Base-by-base conservation (phyloP, 2,797 vertebrate species). In the Xerus rutilus region DNA sequence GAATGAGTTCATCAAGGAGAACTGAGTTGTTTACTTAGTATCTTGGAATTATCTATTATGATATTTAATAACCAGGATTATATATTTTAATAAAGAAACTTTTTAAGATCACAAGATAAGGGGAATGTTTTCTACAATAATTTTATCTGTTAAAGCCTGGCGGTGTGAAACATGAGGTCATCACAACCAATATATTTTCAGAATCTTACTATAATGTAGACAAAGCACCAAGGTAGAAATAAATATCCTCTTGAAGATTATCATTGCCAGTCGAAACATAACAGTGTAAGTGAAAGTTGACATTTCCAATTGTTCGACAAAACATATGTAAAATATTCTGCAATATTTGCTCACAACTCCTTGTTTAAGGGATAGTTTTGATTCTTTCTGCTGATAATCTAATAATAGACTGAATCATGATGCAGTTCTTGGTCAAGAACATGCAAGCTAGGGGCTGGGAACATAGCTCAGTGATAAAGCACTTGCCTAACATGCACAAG, bases 61-160 rank as follows among this genome's bases (percentile, higher is more conserved):
- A 73, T 96, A 90, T 84, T 86, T 57, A 93, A 93, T 76, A 64
- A 89, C 35, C 79, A 84, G 32, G 5, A 20, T 57, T 64, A 93
- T 35, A 65, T 90, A 3, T 83, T 89, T 89, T 62, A 87, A 57
- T 62, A 86, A 87, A 83, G n/a, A 86, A n/a, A 47, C 20, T 78
- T 88, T 78, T 77, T 86, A 49, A 95, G 91, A 77, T n/a, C 45
- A 95, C 20, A 83, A n/a, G 10, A 52, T 5, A 4, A 77, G 47
- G 28, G 57, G 76, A 14, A 64, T 78, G 35, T 73, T 47, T 92
- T 88, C 35, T 79, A 73, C 5, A 69, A 69, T 83, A 90, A 79
- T 59, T 69, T 62, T 5, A 84, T 12, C 14, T 90, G 2, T 90
- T 89, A 86, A 32, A 83, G 39, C 7, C 20, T 78, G 28, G 7